These are phyloP conservation scores for Drosophila niveifrons DNA, from an alignment of 2,888 invertebrate species.

Conservation along the genomic window DNA sequence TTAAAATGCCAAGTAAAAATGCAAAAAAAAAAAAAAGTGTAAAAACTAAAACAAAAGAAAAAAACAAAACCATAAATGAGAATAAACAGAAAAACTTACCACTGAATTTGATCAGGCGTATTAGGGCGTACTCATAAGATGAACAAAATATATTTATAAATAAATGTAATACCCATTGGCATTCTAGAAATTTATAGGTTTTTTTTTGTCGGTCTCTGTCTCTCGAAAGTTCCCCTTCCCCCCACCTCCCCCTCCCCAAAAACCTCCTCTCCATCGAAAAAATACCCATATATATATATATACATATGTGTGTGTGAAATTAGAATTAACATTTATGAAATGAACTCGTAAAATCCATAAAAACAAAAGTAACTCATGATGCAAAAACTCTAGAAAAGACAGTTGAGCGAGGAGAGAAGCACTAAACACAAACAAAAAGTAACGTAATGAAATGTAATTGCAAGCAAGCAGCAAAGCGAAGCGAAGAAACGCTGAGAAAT, in stretches of 20 bases:
- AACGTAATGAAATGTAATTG: slow-evolving; percentile 18
- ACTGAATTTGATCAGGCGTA: slow-evolving; percentile 65
- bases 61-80: slow-evolving; percentile 12
- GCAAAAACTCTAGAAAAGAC: slow-evolving; percentile 5
- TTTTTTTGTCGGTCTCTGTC: slow-evolving; percentile 32
- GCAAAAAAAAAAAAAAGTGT: slow-evolving; percentile 9
- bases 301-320: slow-evolving; percentile 57
- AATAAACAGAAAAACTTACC: slow-evolving; percentile 47
- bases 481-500: slow-evolving; percentile 12
- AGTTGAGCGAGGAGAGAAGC: slow-evolving; percentile 6
- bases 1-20: slow-evolving; percentile 44
- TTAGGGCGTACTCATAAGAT: slow-evolving; percentile 43
- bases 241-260: background rate
- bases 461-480: background rate
- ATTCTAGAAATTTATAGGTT: slow-evolving; percentile 25
- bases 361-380: background rate
- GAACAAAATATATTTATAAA: slow-evolving; percentile 24
- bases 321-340: slow-evolving; percentile 64
- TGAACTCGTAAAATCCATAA: slow-evolving; percentile 25
- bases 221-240: slow-evolving; percentile 9
- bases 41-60: slow-evolving; percentile 16
- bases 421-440: slow-evolving; percentile 18
- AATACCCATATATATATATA: slow-evolving; percentile 37
- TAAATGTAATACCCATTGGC: slow-evolving; percentile 34
- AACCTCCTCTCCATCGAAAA: slow-evolving; percentile 3